Base-by-base conservation (phyloP, 2,797 vertebrate species). In the Acipenser transmontanus region DNA sequence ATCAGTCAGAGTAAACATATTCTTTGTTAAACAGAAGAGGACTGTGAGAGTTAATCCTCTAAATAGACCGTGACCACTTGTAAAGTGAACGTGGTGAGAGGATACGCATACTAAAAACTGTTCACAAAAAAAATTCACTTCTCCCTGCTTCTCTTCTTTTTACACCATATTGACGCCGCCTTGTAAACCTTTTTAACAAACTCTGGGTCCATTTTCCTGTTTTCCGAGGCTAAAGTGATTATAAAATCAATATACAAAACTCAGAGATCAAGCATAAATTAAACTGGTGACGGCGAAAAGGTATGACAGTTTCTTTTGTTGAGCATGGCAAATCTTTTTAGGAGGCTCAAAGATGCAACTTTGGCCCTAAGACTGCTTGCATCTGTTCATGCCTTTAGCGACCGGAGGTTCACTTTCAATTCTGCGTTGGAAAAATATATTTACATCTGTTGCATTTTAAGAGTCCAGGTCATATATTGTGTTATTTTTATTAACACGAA, bases 231-330 rank as follows among this genome's bases (percentile, higher is more conserved):
- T 98, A 98, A 99, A 96, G 95, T 99, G 97, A 98, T 99, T 99
- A 99, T 98, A 93, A 94, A 95, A 97, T 98, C 95, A 96, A 99
- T 98, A 97, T 94, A 94, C 92, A 94, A 94, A 96, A 91, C 91
- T 91, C 90, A 85, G 87, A 93, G 90, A 89, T 93, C 93, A 89
- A 92, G 96, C 94, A 97, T 98, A 95, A 95, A 98, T 99, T 96
- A 97, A 85, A 91, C 91, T 88, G 77, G 90, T 88, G 92, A 91
- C 89, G 92, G 91, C 83, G 87, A 94, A 94, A 97, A 98, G 96
- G 95, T 98, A 94, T 94, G 94, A 96, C 95, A 97, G 94, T 89
- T 93, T 88, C 88, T 91, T 95, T 98, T 98, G 95, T 98, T 94
- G 88, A 75, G 82, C 97, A 91, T 97, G 94, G 87, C 89, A 98